Base-by-base conservation (phyloP, 2,797 vertebrate genomes). In the Pampus argenteus region DNA sequence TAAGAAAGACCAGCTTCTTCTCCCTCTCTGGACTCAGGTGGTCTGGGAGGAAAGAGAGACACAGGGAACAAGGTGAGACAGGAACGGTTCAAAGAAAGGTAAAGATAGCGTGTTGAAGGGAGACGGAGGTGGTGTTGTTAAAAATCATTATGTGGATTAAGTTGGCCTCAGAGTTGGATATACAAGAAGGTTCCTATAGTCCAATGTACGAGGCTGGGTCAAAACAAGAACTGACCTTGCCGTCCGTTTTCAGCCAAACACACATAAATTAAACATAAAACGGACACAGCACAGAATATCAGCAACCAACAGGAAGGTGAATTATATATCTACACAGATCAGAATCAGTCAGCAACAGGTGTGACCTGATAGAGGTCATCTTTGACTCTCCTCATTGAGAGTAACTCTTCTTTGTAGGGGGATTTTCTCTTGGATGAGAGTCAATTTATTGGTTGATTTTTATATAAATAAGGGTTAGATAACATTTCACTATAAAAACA, bases 1-100 rank as follows among this genome's bases (percentile, higher is more conserved):
- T 98, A 73, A 99, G 97, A 85, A 99, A 97, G 51, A 99, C 94
- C 76, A 99, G 94, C 89, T 95, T 98, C 92, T 98, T 96, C 84
- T 96, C 96, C 55, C 79, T 89, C 67, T 96, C 97, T 59, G 95
- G 92, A 66, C 76, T 87, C 76, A 95, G 93, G 79, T 95, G 96
- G 9, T 71, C 97, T 98, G 86, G 66, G 84, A 57, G 2, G 34
- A 5, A 40, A 4, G 29, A 22, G 57, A 51, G 23, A 7, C 6
- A 26, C 42, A 18, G n/a, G 4, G 25, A 49, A 20, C 29, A 25
- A 58, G 44, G 36, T 28, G 7, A n/a, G 40, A 25, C 6, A 23
- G 40, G 14, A 42, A 22, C 62, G 25, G 34, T 42, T 63, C 29
- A 28, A 59, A 65, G 18, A 23, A 58, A 72, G 20, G 55, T 28